A percentile compares a stretch with the other conserved stretches of the same genome.
Evolutionary conservation across 2,888 invertebrate species (phyloP).

Genomic region (Drosophila monieri): DNA sequence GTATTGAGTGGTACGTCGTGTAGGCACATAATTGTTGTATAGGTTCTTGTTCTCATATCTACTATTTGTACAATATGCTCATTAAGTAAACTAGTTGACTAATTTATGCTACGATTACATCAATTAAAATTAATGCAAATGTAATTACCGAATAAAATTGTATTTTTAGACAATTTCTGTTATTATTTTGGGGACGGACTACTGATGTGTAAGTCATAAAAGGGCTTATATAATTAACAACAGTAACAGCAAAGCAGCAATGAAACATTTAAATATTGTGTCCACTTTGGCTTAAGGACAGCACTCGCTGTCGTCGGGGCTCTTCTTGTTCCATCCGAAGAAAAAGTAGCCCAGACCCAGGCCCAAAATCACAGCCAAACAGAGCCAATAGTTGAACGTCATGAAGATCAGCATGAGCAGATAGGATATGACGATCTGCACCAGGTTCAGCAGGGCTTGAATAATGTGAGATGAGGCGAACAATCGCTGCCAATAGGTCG

Average conservation of each 20-base stretch:
- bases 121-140: slow-evolving; percentile 40
- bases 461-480: slow-evolving; percentile 72
- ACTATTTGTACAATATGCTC: slow-evolving; percentile 74
- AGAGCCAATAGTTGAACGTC: slow-evolving; percentile 83
- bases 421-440: slow-evolving; percentile 82
- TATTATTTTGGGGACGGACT: slow-evolving; percentile 52
- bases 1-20: slow-evolving; percentile 62
- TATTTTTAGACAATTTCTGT: slow-evolving; percentile 52
- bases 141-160: slow-evolving; percentile 60
- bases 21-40: slow-evolving; percentile 47
- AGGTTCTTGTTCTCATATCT: slow-evolving; percentile 65
- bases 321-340: slow-evolving; percentile 82
- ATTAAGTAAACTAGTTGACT: slow-evolving; percentile 70
- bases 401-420: slow-evolving; percentile 83
- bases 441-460: slow-evolving; percentile 78
- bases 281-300: slow-evolving; percentile 77
- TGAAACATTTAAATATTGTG: neutral
- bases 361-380: slow-evolving; percentile 81
- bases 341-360: slow-evolving; percentile 81
- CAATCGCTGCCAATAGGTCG: slow-evolving; percentile 66
- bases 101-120: slow-evolving; percentile 66
- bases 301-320: slow-evolving; percentile 78
- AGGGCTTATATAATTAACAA: slow-evolving; percentile 14
- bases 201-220: slow-evolving; percentile 5
- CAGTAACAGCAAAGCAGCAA: neutral